A percentile compares a stretch with the other conserved stretches of the same genome.
Conservation (phyloP, 1,140 invertebrate species). For the Watersipora subatra region DNA sequence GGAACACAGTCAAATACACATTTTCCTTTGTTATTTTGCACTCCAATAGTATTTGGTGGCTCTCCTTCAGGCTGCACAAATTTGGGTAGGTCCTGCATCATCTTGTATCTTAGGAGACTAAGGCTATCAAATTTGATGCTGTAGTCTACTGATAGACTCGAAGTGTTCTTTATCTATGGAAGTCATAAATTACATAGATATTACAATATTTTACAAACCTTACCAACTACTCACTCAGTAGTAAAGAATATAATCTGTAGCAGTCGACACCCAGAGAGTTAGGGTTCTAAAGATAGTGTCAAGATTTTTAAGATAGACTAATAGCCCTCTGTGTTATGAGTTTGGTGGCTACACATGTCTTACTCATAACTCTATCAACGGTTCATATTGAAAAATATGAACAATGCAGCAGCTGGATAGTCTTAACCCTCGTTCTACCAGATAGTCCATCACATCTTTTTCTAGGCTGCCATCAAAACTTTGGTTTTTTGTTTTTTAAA, state of each 20-base stretch:
- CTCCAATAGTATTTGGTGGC: slow-evolving; percentile 15
- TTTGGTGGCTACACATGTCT: no score
- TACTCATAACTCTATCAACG: no score
- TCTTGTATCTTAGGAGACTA: slow-evolving; percentile 22
- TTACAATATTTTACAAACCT: no score
- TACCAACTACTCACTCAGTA: no score
- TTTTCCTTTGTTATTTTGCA: slow-evolving; percentile 35
- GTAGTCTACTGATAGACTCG: slow-evolving; percentile 31
- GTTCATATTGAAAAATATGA: no score
- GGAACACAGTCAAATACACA: slow-evolving; percentile 39
- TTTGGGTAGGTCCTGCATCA: slow-evolving; percentile 23
- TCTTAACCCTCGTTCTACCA: no score
- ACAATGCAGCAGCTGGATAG: no score
- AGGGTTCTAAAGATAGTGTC: neutral
- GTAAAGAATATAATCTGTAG: neutral
- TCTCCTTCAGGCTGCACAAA: slow-evolving; percentile 19
- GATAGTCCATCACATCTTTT: no score
- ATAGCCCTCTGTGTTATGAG: no score
- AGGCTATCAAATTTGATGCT: slow-evolving; percentile 32
- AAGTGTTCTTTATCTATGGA: slow-evolving; percentile 32
- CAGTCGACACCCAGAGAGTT: neutral
- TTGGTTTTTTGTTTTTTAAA: no score
- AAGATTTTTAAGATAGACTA: neutral
- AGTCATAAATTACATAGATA: no score
- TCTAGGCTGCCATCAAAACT: no score